Percentiles rank a stretch among this genome's conserved stretches.
Conservation (phyloP, 2,797 vertebrate genomes). For the Falco naumanni region DNA sequence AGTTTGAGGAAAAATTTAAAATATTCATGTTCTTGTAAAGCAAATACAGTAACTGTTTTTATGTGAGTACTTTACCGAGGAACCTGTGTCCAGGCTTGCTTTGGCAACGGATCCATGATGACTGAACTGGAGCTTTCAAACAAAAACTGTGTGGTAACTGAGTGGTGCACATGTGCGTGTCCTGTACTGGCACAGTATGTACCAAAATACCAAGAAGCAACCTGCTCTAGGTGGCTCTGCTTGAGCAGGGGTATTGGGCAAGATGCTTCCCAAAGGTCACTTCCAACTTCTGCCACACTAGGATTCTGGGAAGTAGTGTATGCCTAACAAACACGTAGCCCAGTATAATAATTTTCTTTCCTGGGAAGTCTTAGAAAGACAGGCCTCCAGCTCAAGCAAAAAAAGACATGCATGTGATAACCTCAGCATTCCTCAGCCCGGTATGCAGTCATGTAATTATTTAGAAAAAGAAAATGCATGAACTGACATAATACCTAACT, state of each 20-base stretch:
- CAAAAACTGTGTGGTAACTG: fast-evolving
- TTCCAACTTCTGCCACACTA: neutral
- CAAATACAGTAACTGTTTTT: neutral
- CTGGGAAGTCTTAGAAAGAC: neutral
- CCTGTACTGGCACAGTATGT: fast-evolving
- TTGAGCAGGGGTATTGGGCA: neutral
- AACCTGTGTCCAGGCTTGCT: neutral
- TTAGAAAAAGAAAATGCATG: neutral
- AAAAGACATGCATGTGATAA: neutral
- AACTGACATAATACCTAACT: neutral
- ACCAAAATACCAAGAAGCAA: neutral
- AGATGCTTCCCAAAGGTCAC: neutral
- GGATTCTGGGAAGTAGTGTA: neutral
- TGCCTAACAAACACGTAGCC: fast-evolving
- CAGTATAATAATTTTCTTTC: neutral
- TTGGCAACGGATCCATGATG: neutral
- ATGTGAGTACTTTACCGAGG: neutral
- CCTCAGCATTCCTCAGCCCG: neutral
- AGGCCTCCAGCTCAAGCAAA: neutral
- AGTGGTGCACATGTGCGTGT: neutral
- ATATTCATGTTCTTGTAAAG: neutral
- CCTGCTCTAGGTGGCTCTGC: neutral
- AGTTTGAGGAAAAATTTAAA: neutral
- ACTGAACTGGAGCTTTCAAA: neutral
- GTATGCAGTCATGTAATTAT: neutral